Evolutionary conservation across 2,797 vertebrate genomes (phyloP), one percentile per base, ranked within the genome.

Genomic region (Anguilla anguilla): DNA sequence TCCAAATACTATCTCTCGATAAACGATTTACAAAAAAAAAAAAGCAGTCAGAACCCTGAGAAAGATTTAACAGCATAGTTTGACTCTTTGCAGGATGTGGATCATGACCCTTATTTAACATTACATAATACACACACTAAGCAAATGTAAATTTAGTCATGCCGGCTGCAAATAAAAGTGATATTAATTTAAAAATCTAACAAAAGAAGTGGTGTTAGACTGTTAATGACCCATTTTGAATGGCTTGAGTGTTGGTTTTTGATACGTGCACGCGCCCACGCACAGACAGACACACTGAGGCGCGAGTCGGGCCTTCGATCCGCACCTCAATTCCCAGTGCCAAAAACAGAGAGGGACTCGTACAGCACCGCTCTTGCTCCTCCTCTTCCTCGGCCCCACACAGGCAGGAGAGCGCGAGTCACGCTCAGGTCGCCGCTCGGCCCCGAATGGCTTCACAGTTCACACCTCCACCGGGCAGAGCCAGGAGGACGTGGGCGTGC

Each of bases 401-500:
- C 53, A 55, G 53, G 59, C 59, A 59, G 25, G 25, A 31, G 72
- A 59, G 72, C 15, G 51, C 72, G 31, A 69, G 79, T 35, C 81
- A 35, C 77, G 43, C 43, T 46, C 67, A 55, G 74, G 72, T 31
- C 85, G 59, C 85, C 72, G 79, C 85, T 35, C 85, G 43, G 64
- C 10, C n/a, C 64, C 22, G 19, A n/a, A 51, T 51, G 59, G 69
- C 69, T 10, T 43, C 61, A 49, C n/a, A 7, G 43, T 4, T 61
- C 59, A 61, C 19, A 25, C 85, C 53, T 84, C 89, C 91, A 92
- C 91, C 91, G 91, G 91, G 92, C 91, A 90, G 83, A 89, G 89
- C 90, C 79, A 19, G 89, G 89, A 94, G 92, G 93, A 93, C 87
- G 94, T 95, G 94, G 94, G 95, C 86, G 89, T 94, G 91, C 88